Evolutionary conservation across 2,797 vertebrate genomes (phyloP).

Genomic region (Sebastes elongatus): DNA sequence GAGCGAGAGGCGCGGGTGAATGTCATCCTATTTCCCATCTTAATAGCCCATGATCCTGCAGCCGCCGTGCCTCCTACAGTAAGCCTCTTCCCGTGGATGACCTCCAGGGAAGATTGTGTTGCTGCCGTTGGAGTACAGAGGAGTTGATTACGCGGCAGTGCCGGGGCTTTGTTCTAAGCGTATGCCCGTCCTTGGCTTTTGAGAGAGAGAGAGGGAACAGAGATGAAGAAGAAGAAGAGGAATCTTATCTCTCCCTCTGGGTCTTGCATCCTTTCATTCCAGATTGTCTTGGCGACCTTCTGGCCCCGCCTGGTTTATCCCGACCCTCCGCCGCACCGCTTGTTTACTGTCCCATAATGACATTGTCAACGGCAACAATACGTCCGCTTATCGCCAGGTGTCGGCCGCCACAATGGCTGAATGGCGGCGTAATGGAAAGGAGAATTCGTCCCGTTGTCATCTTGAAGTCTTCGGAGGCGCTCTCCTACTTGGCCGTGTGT

Average conservation of each 20-base stretch:
- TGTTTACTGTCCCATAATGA: conserved; percentile 78
- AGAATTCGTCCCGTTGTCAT: conserved; percentile 61
- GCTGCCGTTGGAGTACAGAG: conserved; percentile 59
- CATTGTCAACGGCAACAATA: conserved; percentile 75
- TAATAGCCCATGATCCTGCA: conserved; percentile 62
- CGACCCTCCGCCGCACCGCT: conserved; percentile 42
- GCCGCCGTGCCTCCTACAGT: conserved; percentile 33
- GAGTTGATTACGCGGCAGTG: conserved; percentile 67
- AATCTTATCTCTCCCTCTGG: conserved; percentile 62
- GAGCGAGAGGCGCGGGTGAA: conserved; percentile 22
- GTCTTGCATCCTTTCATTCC: conserved; percentile 61
- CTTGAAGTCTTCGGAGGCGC: conserved; percentile 56
- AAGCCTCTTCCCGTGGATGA: conserved; percentile 64
- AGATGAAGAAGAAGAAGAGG: conserved; percentile 30
- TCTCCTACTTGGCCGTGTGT: conserved; percentile 52
- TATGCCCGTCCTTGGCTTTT: conserved; percentile 72
- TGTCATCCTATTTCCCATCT: conserved; percentile 62
- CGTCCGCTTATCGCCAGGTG: conserved; percentile 67
- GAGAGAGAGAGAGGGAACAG: conserved; percentile 14
- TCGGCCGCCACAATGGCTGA: conserved; percentile 65
- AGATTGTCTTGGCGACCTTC: conserved; percentile 73
- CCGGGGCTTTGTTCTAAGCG: conserved; percentile 70
- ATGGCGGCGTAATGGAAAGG: conserved; percentile 60
- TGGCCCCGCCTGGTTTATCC: conserved; percentile 53
- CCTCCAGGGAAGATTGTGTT: conserved; percentile 72